Conservation (phyloP, 2,888 invertebrate genomes). For the Eupithecia centaureata region DNA sequence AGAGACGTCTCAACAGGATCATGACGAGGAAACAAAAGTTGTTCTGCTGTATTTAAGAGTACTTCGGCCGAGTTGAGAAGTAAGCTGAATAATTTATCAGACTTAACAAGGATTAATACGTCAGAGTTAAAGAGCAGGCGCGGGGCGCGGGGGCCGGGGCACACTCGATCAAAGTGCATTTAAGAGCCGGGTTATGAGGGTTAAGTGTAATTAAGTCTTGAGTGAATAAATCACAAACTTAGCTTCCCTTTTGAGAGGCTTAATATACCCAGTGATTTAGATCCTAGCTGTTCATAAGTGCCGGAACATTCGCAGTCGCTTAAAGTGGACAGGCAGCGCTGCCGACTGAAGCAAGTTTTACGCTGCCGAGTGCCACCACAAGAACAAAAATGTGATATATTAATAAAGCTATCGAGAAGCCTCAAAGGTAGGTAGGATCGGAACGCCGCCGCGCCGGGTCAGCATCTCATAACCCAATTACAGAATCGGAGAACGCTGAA, state of each 20-base stretch:
- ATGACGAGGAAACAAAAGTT: constrained; percentile 13
- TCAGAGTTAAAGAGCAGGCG: constrained; percentile 65
- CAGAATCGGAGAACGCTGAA: constrained; percentile 20
- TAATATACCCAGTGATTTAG: constrained; percentile 4
- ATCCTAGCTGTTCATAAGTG: neutral
- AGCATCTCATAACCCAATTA: constrained; percentile 31
- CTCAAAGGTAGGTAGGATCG: neutral
- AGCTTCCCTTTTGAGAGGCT: constrained; percentile 22
- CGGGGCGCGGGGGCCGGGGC: constrained; percentile 16
- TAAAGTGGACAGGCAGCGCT: neutral
- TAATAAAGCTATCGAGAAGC: neutral
- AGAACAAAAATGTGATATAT: neutral
- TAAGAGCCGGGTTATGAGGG: constrained; percentile 32
- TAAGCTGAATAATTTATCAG: constrained; percentile 73
- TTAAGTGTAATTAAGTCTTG: constrained; percentile 38
- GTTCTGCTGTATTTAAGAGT: constrained; percentile 13
- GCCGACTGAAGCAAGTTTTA: neutral
- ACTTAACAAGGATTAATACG: constrained; percentile 74
- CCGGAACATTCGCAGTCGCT: neutral
- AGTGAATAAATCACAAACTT: constrained; percentile 27
- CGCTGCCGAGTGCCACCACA: neutral
- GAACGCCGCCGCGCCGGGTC: neutral
- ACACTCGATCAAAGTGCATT: constrained; percentile 41
- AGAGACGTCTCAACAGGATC: constrained; percentile 4
- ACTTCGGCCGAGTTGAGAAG: constrained; percentile 33